Percentiles rank a stretch among this genome's conserved stretches.
Conservation (phyloP, 2,797 vertebrate species). For the Lutjanus campechanus region DNA sequence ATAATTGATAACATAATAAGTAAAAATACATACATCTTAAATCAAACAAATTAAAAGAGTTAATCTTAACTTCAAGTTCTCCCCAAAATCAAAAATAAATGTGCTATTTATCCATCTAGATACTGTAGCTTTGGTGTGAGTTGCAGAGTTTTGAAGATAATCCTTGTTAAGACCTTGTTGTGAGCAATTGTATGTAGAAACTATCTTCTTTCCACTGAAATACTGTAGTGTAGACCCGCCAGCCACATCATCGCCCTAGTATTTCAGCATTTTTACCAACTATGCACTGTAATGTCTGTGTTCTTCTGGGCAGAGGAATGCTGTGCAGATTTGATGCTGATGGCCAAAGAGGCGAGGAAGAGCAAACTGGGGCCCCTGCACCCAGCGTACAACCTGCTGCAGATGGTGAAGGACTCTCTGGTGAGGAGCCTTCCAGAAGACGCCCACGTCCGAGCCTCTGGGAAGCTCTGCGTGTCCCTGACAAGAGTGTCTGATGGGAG, state of each 20-base stretch:
- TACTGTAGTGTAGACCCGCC: no score
- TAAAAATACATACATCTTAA: background rate
- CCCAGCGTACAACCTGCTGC: constrained; percentile 87
- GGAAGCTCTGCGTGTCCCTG: constrained; percentile 89
- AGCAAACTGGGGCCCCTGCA: constrained; percentile 87
- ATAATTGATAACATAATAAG: background rate
- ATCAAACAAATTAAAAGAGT: background rate
- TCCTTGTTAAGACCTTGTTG: no score
- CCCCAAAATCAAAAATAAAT: no score
- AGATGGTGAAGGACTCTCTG: constrained; percentile 80
- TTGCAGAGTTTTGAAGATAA: no score
- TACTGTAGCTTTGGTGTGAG: no score
- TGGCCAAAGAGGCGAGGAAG: constrained; percentile 84
- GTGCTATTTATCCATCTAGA: no score
- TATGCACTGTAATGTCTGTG: background rate
- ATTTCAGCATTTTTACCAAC: background rate
- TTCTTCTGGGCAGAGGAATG: constrained; percentile 72
- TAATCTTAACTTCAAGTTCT: background rate
- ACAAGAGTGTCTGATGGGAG: constrained; percentile 90
- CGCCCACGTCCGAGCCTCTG: constrained; percentile 84
- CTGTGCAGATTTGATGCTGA: constrained; percentile 80
- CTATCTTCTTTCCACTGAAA: no score
- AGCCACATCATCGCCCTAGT: no score
- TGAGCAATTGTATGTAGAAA: no score
- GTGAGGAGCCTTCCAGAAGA: constrained; percentile 85